phyloP scores from a whole-genome alignment of 1,140 invertebrate genomes.

The Philotrypesis tridentata region DNA sequence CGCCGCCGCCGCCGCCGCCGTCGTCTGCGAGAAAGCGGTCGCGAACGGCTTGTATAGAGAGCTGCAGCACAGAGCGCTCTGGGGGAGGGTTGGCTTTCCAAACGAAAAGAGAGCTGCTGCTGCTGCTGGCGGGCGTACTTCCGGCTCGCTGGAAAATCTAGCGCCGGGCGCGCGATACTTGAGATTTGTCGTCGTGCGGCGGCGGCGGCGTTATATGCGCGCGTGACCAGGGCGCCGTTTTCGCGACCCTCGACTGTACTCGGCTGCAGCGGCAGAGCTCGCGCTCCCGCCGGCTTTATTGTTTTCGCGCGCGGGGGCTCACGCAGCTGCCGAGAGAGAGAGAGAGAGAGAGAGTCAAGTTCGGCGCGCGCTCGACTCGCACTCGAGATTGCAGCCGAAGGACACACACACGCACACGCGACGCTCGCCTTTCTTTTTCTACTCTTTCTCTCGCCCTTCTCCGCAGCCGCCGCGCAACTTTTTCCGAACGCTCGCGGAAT shows the following conservation, averaged over 20 bases:
- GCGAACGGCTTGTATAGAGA: not conserved
- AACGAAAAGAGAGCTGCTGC: conserved; percentile 3
- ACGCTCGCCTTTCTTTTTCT: not conserved
- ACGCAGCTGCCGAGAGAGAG: too few relatives aligned
- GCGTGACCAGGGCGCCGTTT: conserved; percentile 43
- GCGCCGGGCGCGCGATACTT: conserved; percentile 36
- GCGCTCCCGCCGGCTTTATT: conserved; percentile 1
- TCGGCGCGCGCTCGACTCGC: not conserved
- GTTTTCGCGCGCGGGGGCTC: conserved; percentile 24
- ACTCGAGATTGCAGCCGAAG: conserved; percentile 33
- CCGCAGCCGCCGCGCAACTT: too few relatives aligned
- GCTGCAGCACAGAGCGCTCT: too few relatives aligned
- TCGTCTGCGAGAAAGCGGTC: conserved; percentile 15
- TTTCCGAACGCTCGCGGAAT: conserved; percentile 39
- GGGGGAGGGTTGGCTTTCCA: not conserved
- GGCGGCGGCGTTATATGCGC: not conserved
- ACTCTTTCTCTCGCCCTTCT: not conserved
- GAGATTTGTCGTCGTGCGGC: conserved; percentile 28
- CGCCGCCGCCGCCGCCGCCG: not conserved
- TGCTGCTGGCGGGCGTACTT: conserved; percentile 36
- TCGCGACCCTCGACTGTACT: conserved; percentile 19
- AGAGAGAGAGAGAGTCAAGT: too few relatives aligned
- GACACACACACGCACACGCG: conserved; percentile 20
- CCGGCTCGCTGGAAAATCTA: conserved; percentile 38
- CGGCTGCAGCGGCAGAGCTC: not conserved